Evolutionary conservation across 2,797 vertebrate genomes (phyloP), one percentile per base, ranked within the genome.

Genomic region (Rhabdomys pumilio): DNA sequence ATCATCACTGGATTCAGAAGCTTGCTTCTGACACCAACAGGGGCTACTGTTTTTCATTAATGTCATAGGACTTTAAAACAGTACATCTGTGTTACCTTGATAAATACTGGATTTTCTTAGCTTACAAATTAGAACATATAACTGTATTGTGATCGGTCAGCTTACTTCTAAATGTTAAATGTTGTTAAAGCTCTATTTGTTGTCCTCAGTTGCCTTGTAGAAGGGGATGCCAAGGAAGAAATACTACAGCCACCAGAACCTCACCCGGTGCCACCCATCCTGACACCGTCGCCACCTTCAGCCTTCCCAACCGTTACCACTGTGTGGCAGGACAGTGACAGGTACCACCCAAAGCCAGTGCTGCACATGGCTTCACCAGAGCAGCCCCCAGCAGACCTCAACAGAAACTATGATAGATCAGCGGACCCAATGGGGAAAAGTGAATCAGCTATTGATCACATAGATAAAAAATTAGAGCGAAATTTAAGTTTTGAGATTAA

Each of bases 401-500:
- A 99, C 0, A 99, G 99, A 97, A 99, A 99, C 98, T 99, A 99
- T 34, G 99, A 98, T 97, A 99, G 99, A 91, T 96, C 98, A 69
- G 88, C 98, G 55, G 99, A 98, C 86, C 95, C 96, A 95, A 93
- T 98, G 98, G 98, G 98, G 98, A 98, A 98, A 98, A 98, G 91
- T 0, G 99, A 99, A 88, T 73, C 98, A 80, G 57, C 85, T 6
- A 8, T 97, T 9, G 99, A 99, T 89, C 97, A 98, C 0, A 96
- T 95, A 0, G 99, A 98, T 92, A 99, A 99, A 89, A 99, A 99
- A 92, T 97, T 99, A 41, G 99, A 99, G 96, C 98, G 99, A 95
- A 99, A 99, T 98, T 98, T 99, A 98, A 99, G 99, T 98, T 99
- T 99, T 96, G 99, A 99, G 98, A 99, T 99, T 97, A 99, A 99